Evolutionary conservation across 2,888 invertebrate genomes (phyloP).

Genomic region (Scelioninae gen. 1): DNA sequence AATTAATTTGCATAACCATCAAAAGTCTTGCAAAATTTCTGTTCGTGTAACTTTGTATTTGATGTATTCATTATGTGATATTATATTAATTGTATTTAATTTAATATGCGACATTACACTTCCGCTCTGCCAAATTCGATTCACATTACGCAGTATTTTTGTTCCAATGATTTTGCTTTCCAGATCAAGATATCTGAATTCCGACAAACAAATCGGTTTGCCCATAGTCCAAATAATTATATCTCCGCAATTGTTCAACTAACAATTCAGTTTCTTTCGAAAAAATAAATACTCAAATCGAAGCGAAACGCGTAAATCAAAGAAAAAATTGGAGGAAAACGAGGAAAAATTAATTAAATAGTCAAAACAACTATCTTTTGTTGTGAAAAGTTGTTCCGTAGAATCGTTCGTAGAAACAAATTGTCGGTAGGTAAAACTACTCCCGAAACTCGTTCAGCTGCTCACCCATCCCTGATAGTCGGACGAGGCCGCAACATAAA

Average conservation of each 20-base stretch:
- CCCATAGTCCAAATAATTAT: background rate
- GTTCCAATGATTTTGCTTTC: too few relatives aligned
- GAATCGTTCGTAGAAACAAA: constrained; percentile 71
- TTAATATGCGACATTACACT: background rate
- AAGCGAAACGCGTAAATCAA: constrained; percentile 16
- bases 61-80: constrained; percentile 3
- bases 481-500: constrained; percentile 73
- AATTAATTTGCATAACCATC: constrained; percentile 7
- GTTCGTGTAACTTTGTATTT: constrained; percentile 9
- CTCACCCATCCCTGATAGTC: constrained; percentile 48
- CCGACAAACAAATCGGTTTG: too few relatives aligned
- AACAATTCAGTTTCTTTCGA: background rate
- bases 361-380: constrained; percentile 44
- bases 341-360: constrained; percentile 43
- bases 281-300: background rate
- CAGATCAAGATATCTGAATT: too few relatives aligned
- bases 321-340: background rate
- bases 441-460: constrained; percentile 70
- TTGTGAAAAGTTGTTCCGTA: constrained; percentile 20
- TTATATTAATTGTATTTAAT: background rate
- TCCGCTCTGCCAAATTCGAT: background rate
- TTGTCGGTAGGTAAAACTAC: constrained; percentile 76
- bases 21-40: constrained; percentile 10
- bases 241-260: background rate
- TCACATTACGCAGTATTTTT: too few relatives aligned